These are phyloP conservation scores for Caenorhabditis becei DNA, from an alignment of 2,888 invertebrate genomes.

Conservation along the genomic window DNA sequence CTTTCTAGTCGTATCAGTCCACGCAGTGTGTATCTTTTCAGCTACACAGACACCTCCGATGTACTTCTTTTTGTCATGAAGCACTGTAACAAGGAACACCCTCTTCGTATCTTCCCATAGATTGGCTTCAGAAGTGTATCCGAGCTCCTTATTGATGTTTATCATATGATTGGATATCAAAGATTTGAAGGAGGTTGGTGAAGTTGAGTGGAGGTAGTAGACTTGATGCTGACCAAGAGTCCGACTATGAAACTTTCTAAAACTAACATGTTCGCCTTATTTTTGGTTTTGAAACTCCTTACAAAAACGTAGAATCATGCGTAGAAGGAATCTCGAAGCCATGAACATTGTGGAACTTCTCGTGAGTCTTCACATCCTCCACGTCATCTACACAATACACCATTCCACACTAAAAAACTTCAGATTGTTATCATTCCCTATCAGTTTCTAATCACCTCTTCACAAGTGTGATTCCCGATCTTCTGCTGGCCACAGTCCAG, in stretches of 20 bases:
- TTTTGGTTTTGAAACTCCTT: not conserved
- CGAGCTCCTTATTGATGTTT: conserved; percentile 32
- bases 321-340: conserved; percentile 16
- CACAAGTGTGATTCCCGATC: conserved; percentile 41
- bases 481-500: conserved; percentile 47
- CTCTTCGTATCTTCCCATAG: conserved; percentile 27
- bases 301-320: not conserved
- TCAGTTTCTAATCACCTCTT: conserved; percentile 23
- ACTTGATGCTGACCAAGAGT: conserved; percentile 15
- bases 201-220: not conserved
- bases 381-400: conserved; percentile 44
- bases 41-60: conserved; percentile 33
- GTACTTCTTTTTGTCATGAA: not conserved
- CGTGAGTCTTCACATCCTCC: conserved; percentile 30
- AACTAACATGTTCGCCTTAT: not conserved
- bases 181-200: conserved; percentile 11
- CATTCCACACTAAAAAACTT: conserved; percentile 47
- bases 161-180: conserved; percentile 19
- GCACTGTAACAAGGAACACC: conserved; percentile 9
- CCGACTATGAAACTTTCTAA: conserved; percentile 12
- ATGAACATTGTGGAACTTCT: conserved; percentile 20
- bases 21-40: conserved; percentile 28
- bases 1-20: conserved; percentile 5
- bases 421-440: not conserved
- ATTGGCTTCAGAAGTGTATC: conserved; percentile 11